Conservation (phyloP, 2,888 invertebrate species). For the Tetramorium bicarinatum region DNA sequence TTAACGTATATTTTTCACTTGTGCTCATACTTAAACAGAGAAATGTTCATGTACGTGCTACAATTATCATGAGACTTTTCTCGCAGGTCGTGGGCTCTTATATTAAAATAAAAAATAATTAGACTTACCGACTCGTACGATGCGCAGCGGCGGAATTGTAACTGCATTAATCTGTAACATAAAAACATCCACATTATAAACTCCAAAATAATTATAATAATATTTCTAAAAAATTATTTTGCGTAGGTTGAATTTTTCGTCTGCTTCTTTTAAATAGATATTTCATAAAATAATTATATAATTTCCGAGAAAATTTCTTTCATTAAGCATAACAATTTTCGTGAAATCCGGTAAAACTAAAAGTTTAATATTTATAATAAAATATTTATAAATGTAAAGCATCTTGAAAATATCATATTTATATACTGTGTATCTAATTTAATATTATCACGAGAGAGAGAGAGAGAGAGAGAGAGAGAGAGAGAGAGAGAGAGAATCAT, state of each 20-base stretch:
- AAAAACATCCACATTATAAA: conserved; percentile 14
- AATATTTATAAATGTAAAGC: background rate
- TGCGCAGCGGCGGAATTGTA: background rate
- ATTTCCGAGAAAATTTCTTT: conserved; percentile 18
- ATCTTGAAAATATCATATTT: background rate
- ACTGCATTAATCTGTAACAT: background rate
- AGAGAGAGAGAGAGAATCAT: background rate
- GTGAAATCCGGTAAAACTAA: background rate
- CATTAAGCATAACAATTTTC: conserved; percentile 17
- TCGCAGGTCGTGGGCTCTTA: too few species aligned
- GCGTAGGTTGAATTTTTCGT: background rate
- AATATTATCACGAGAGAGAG: background rate
- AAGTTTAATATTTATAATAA: conserved; percentile 1
- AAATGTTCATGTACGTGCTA: background rate
- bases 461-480: background rate
- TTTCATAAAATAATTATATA: conserved; percentile 13
- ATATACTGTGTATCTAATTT: background rate
- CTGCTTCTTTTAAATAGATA: background rate
- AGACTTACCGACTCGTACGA: background rate
- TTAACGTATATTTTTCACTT: background rate
- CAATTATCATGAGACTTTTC: background rate
- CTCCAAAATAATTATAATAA: conserved; percentile 1
- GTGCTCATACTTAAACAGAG: background rate
- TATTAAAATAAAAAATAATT: background rate
- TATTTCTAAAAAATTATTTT: conserved; percentile 11